Evolutionary conservation across 1,140 invertebrate species (phyloP), one percentile per base, ranked within the genome.

Genomic region (Pseudomyrmex pallidus): DNA sequence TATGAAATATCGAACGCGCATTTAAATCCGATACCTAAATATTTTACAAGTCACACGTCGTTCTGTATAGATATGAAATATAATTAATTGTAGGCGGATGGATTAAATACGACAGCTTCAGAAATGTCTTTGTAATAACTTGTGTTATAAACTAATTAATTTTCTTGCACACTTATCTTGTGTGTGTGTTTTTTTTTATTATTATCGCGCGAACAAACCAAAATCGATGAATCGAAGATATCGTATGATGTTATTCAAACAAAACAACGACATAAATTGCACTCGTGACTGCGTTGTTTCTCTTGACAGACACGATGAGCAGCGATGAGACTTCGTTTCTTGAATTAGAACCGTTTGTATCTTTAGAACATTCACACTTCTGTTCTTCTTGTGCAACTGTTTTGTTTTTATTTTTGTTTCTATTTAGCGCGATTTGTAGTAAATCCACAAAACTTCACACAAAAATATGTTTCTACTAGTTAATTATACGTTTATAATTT

Each of bases 301-400:
- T 61, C 12, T 66, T 22, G 62, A 44, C 22, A 44, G 46, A 35
- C 46, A 48, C 20, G 59, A 57, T 15, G 35, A 74, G 15, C 35
- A 35, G 35, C 35, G 4, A 66, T 70, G 72, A 56, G 87, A 89
- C 64, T 89, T 88, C 77, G 87, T 82, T 57, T 85, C 87, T 89
- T 86, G 85, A 89, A 89, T 88, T 89, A 86, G 88, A 89, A 50
- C 35, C 73, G 56, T 52, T 66, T 62, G 82, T 89, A 89, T 89
- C 88, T 89, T 89, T 89, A 89, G 88, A 89, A 86, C 85, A 59
- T 89, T 86, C 72, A 72, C 74, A 68, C 67, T 74, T 56, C 74
- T 82, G 74, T 86, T 86, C 73, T 78, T 22, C 35, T 46, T 61
- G 59, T 59, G 17, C 25, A 44, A 59, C 72, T 35, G 35, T 35